Conservation (phyloP, 2,888 invertebrate species). For the Drosophila kuntzei region DNA sequence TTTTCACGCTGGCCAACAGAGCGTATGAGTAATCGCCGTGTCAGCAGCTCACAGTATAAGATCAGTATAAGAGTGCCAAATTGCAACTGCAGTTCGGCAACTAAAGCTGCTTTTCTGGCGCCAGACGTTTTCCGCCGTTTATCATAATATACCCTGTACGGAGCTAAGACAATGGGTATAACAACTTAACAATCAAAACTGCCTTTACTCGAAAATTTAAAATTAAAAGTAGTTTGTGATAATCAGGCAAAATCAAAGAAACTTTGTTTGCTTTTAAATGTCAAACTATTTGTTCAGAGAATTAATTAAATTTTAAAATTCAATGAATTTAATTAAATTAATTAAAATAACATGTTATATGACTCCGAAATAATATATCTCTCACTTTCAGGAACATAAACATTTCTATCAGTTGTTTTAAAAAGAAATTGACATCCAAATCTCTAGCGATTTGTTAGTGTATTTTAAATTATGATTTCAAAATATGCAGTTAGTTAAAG, state of each 20-base stretch:
- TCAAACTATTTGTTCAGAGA: no score
- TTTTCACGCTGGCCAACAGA: constrained; percentile 55
- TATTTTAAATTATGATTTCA: background rate
- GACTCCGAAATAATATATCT: no score
- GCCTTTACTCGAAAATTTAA: no score
- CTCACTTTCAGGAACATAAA: no score
- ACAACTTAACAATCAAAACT: background rate
- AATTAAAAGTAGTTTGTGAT: no score
- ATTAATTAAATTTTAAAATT: no score
- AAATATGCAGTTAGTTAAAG: background rate
- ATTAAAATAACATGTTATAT: no score
- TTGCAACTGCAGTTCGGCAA: constrained; percentile 20
- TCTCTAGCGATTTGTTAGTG: background rate
- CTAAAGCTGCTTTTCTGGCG: constrained; percentile 14
- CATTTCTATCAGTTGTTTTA: no score
- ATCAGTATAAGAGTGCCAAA: constrained; percentile 62
- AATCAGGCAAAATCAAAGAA: no score
- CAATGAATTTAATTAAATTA: no score
- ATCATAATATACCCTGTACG: constrained; percentile 24
- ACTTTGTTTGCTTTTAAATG: no score
- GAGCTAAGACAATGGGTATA: background rate
- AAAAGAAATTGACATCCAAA: background rate
- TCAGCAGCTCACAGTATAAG: constrained; percentile 8
- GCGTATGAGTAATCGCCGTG: constrained; percentile 66
- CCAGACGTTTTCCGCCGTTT: constrained; percentile 31